These are phyloP conservation scores for Nasonia longicornis DNA, from an alignment of 1,140 invertebrate species.

Conservation along the genomic window DNA sequence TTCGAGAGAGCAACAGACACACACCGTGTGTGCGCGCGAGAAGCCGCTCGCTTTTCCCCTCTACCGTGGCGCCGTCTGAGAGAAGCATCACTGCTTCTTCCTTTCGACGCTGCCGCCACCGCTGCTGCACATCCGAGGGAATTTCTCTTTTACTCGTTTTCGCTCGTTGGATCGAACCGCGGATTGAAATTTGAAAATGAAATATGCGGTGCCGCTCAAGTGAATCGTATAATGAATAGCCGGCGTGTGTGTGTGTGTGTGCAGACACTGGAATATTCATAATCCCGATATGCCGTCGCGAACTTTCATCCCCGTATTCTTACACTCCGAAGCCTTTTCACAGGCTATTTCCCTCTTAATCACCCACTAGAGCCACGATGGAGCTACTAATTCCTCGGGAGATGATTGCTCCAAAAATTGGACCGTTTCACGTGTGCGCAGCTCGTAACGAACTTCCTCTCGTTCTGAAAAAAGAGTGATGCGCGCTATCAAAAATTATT, in stretches of 20 bases:
- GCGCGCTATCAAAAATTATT: neutral
- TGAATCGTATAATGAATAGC: neutral
- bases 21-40: slow-evolving; percentile 52
- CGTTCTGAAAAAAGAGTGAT: neutral
- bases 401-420: too few species aligned
- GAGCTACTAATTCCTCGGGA: too few species aligned
- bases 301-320: neutral
- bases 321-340: too few species aligned
- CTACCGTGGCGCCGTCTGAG: neutral
- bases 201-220: neutral
- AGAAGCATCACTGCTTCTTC: neutral
- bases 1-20: slow-evolving; percentile 14
- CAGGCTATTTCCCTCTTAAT: too few species aligned
- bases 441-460: too few species aligned
- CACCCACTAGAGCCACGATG: too few species aligned
- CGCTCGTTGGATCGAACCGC: neutral
- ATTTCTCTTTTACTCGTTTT: slow-evolving; percentile 40
- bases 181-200: neutral
- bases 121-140: neutral
- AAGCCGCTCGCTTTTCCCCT: slow-evolving; percentile 42
- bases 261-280: neutral
- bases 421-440: too few species aligned
- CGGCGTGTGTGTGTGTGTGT: too few species aligned
- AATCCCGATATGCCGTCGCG: neutral
- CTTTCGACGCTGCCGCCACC: neutral